phyloP scores from a whole-genome alignment of 2,797 vertebrate species.

The Mormyrus proboscirostris region DNA sequence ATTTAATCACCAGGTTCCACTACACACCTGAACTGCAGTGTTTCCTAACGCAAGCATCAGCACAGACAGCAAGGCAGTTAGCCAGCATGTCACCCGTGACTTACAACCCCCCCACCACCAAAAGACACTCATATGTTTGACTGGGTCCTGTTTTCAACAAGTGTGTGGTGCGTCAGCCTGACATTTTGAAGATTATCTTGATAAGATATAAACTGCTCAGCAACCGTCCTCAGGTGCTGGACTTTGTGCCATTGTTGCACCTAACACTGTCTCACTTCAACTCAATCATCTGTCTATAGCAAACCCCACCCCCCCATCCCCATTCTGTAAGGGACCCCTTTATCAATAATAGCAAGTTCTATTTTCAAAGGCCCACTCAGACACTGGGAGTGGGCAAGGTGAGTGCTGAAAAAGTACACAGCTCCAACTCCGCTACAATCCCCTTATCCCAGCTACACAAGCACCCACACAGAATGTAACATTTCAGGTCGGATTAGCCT shows the following conservation, averaged over 20 bases:
- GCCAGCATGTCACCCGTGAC: not conserved
- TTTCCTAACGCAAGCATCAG: not conserved
- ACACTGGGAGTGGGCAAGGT: not conserved
- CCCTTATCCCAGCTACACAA: not conserved
- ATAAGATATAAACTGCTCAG: slow-evolving; percentile 13
- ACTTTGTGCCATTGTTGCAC: not conserved
- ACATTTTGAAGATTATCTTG: not conserved
- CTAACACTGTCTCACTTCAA: not conserved
- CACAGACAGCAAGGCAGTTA: not conserved
- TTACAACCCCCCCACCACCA: not conserved
- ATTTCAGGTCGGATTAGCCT: not conserved
- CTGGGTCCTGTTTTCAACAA: not conserved
- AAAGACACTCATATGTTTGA: not conserved
- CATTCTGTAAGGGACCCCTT: not conserved
- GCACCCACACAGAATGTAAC: not conserved
- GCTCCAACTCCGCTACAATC: not conserved
- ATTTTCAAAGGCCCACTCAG: not conserved
- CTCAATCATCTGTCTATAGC: not conserved
- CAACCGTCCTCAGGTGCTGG: not conserved
- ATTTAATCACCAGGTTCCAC: not conserved
- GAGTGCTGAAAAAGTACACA: not conserved
- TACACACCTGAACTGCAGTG: not conserved
- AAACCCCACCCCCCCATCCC: not conserved
- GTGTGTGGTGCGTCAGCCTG: slow-evolving; percentile 13
- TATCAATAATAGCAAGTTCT: not conserved